phyloP scores from a whole-genome alignment of 2,113 vertebrate species.

The cattle (Bos taurus) region DNA sequence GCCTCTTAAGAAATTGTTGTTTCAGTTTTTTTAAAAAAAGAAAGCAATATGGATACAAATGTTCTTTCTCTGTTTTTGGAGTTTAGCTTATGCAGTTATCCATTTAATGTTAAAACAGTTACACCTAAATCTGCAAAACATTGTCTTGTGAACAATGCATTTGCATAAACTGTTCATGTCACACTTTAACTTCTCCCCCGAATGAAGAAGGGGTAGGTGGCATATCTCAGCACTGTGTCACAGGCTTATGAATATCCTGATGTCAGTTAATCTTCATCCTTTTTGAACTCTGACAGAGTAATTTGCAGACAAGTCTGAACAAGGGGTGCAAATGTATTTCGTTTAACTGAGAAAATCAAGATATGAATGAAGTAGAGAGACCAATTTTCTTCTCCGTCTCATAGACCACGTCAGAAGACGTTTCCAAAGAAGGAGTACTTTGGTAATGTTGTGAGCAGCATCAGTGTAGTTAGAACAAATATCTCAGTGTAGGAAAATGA shows the following conservation, averaged over 20 bases:
- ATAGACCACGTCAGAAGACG: not conserved
- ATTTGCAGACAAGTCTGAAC: constrained; percentile 9
- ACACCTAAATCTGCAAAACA: not conserved
- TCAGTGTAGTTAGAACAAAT: not conserved
- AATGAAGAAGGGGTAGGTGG: not conserved
- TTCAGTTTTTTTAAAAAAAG: not conserved
- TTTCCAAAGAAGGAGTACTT: not conserved
- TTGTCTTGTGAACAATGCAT: not conserved
- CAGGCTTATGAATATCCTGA: not conserved
- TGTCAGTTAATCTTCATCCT: not conserved
- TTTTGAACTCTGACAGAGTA: constrained; percentile 15
- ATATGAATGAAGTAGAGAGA: not conserved
- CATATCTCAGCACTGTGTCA: not conserved
- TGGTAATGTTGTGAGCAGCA: not conserved
- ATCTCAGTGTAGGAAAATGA: not conserved
- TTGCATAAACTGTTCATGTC: not conserved
- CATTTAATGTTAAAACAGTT: not conserved
- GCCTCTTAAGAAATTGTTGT: not conserved
- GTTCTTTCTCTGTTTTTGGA: not conserved
- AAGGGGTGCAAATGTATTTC: not conserved
- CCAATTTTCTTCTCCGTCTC: not conserved
- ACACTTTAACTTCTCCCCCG: not conserved
- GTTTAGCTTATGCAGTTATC: not conserved
- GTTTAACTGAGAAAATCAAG: constrained; percentile 16
- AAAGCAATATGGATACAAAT: not conserved